These are phyloP conservation scores for Palythoa grandiflora DNA, from an alignment of 92 coral and sea anemone genomes.

Conservation along the genomic window DNA sequence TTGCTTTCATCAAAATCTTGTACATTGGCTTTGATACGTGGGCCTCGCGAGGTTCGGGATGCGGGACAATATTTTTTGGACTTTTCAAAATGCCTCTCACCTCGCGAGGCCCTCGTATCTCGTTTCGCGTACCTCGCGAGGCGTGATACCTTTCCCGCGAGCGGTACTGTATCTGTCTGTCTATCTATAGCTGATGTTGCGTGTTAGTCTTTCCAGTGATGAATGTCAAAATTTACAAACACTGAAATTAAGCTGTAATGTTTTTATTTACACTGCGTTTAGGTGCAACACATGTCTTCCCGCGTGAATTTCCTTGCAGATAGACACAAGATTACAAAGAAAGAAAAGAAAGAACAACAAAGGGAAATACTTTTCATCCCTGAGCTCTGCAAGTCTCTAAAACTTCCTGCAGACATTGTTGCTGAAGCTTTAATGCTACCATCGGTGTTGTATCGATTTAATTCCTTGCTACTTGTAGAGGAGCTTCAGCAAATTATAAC, in stretches of 20 bases:
- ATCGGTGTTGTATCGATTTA: slow-evolving; percentile 75
- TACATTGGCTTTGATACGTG: too few species aligned
- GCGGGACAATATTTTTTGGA: too few species aligned
- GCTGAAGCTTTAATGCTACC: slow-evolving; percentile 77
- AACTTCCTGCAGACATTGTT: slow-evolving; percentile 67
- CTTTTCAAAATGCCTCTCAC: too few species aligned
- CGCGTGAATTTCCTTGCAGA: slow-evolving; percentile 72
- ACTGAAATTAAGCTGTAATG: neutral
- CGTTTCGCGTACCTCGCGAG: too few species aligned
- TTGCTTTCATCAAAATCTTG: too few species aligned
- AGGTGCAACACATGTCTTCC: slow-evolving; percentile 66
- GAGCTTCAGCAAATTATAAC: slow-evolving; percentile 71
- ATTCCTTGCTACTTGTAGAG: slow-evolving; percentile 69
- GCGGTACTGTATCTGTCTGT: too few species aligned
- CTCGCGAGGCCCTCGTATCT: too few species aligned
- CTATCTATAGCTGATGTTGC: too few species aligned
- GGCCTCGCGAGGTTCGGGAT: too few species aligned
- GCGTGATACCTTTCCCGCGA: too few species aligned
- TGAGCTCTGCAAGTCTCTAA: slow-evolving; percentile 66
- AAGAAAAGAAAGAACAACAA: slow-evolving; percentile 48
- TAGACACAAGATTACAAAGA: slow-evolving; percentile 57
- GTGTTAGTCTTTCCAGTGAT: too few species aligned
- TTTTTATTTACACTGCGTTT: slow-evolving; percentile 31
- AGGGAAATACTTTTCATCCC: slow-evolving; percentile 71
- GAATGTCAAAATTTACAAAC: too few species aligned